Percentiles rank a stretch among this genome's conserved stretches.
These are phyloP conservation scores for Megathymus violae DNA, from an alignment of 1,140 invertebrate species.

Conservation along the genomic window DNA sequence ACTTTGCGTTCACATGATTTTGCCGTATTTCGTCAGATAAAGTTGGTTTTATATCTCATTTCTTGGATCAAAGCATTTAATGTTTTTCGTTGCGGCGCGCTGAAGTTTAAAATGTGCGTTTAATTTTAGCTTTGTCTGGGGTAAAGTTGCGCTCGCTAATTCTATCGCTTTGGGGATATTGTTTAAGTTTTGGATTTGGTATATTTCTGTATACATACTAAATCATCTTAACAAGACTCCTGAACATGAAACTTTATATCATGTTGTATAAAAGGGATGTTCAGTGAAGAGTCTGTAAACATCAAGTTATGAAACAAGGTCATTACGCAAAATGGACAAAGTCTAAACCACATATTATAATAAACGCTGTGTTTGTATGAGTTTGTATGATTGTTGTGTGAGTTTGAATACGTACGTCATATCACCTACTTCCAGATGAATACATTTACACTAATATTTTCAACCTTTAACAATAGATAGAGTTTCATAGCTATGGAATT, in stretches of 20 bases:
- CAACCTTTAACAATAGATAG: no score
- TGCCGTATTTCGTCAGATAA: neutral
- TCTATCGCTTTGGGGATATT: conserved; percentile 3
- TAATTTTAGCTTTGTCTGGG: conserved; percentile 4
- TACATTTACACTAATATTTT: no score
- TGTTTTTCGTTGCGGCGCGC: neutral
- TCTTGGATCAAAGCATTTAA: neutral
- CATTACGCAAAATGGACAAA: no score
- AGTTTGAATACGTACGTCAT: no score
- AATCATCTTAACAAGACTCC: neutral
- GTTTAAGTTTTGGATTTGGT: conserved; percentile 3
- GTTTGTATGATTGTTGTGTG: no score
- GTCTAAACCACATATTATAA: no score
- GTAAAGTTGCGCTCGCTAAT: conserved; percentile 4
- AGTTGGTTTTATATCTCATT: conserved; percentile 11
- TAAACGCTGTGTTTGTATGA: no score
- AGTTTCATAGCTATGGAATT: no score
- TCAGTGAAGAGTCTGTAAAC: neutral
- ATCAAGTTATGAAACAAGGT: neutral
- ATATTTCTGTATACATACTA: neutral
- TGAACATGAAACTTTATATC: neutral
- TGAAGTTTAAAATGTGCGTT: conserved; percentile 6
- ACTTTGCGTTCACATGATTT: neutral
- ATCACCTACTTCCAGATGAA: no score
- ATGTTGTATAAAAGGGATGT: neutral